Evolutionary conservation across 2,888 invertebrate genomes (phyloP).

Genomic region (Thumatha senex): DNA sequence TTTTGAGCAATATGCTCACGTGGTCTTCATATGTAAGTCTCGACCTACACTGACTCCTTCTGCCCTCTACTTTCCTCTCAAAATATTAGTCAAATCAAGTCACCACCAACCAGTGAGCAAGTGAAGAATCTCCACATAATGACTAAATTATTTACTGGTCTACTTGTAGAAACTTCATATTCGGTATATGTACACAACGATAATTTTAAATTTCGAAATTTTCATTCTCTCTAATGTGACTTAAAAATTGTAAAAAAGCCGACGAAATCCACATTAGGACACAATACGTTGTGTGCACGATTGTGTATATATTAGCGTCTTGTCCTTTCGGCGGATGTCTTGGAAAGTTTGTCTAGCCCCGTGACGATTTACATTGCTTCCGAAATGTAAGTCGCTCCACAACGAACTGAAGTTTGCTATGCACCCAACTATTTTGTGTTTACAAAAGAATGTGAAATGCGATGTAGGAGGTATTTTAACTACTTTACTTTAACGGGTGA

Average conservation of each 20-base stretch:
- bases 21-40: too few relatives aligned
- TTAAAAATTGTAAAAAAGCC: conserved; percentile 59
- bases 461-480: conserved; percentile 31
- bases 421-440: conserved; percentile 53
- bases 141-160: too few relatives aligned
- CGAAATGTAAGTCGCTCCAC: conserved; percentile 68
- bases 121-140: too few relatives aligned
- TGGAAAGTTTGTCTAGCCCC: conserved; percentile 68
- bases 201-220: too few relatives aligned
- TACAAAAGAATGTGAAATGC: conserved; percentile 48
- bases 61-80: too few relatives aligned
- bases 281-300: conserved; percentile 76
- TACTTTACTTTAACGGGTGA: conserved; percentile 25
- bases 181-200: too few relatives aligned
- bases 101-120: too few relatives aligned
- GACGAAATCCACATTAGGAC: conserved; percentile 74
- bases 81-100: too few relatives aligned
- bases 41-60: too few relatives aligned
- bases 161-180: too few relatives aligned
- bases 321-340: conserved; percentile 80
- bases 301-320: conserved; percentile 81
- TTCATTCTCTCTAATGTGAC: too few relatives aligned
- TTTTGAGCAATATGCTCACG: too few relatives aligned
- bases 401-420: conserved; percentile 46
- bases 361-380: conserved; percentile 80